These are phyloP conservation scores for Mystacornis crossleyi DNA, from an alignment of 2,113 vertebrate genomes.

Conservation along the genomic window DNA sequence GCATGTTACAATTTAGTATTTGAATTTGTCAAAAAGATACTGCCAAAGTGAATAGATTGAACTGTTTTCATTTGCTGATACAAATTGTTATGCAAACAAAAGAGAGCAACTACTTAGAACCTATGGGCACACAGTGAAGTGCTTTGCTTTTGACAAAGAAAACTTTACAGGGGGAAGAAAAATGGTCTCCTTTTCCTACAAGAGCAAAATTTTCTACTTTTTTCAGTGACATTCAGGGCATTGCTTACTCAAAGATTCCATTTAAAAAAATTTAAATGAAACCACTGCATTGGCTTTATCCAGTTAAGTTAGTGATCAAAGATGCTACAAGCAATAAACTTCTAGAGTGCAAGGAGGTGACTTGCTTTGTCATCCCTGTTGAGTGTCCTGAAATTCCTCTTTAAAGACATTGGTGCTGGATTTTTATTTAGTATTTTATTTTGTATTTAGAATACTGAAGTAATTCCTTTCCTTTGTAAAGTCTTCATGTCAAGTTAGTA, in stretches of 20 bases:
- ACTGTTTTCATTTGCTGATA: not conserved
- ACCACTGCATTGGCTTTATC: not conserved
- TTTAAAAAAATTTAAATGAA: not conserved
- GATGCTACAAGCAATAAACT: not conserved
- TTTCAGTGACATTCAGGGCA: not conserved
- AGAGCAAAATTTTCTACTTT: not conserved
- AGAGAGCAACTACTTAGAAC: not conserved
- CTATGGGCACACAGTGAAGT: not conserved
- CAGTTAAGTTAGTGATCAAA: not conserved
- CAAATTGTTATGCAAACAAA: not conserved
- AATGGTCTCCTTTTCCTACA: not conserved
- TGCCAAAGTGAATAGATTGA: not conserved
- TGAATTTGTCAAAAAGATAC: not conserved
- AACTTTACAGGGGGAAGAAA: not conserved
- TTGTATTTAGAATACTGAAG: not conserved
- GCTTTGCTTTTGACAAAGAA: not conserved
- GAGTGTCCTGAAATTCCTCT: not conserved
- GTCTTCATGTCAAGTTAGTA: not conserved
- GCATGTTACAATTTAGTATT: not conserved
- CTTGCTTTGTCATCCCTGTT: not conserved
- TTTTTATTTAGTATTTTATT: constrained; percentile 19
- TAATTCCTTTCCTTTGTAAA: not conserved
- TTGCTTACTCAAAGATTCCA: not conserved
- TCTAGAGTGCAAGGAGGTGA: not conserved
- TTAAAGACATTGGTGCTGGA: not conserved